These are phyloP conservation scores for Cheiracanthium punctorium DNA, from an alignment of 2,888 invertebrate genomes.

Conservation along the genomic window DNA sequence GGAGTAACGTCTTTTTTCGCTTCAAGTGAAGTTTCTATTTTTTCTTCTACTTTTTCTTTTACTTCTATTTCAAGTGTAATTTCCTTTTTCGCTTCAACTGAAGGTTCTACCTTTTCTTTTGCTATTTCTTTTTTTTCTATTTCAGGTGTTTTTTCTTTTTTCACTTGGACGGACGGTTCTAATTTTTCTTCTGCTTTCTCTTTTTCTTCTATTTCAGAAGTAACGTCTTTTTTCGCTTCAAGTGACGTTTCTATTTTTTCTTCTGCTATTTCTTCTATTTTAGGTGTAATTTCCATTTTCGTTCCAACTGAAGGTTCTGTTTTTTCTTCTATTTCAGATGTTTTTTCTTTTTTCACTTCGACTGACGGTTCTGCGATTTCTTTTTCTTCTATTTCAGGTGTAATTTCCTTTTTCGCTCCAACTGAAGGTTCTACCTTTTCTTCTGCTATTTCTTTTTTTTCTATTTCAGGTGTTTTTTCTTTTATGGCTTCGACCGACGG, in stretches of 20 bases:
- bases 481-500: no score
- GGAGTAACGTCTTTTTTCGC: not conserved
- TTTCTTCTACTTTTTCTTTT: not conserved
- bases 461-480: no score
- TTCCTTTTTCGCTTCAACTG: no score
- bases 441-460: not conserved
- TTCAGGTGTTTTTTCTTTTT: no score
- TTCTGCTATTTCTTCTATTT: no score
- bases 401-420: slow-evolving; percentile 18
- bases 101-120: not conserved
- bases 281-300: no score
- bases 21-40: not conserved
- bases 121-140: not conserved
- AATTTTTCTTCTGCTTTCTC: not conserved
- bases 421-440: not conserved
- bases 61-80: no score
- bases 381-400: not conserved
- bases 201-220: not conserved
- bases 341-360: no score
- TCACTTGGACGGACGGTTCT: no score
- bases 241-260: not conserved
- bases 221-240: not conserved
- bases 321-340: not conserved
- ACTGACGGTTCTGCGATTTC: not conserved
- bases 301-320: not conserved